These are phyloP conservation scores for Macrophya alboannulata DNA, from an alignment of 2,888 invertebrate genomes.

Conservation along the genomic window DNA sequence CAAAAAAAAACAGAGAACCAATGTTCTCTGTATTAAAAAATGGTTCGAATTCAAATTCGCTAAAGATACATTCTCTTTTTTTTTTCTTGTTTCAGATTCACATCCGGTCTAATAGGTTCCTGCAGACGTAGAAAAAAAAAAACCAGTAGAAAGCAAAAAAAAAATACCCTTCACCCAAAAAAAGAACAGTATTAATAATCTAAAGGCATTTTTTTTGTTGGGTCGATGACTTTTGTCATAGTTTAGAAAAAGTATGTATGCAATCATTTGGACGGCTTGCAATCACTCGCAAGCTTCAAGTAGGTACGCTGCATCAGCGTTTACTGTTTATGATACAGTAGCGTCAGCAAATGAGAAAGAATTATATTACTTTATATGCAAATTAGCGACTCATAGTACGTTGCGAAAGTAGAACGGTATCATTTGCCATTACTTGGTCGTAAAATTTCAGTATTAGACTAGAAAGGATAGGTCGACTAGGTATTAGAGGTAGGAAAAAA, in stretches of 20 bases:
- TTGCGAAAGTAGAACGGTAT: neutral
- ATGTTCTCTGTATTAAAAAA: neutral
- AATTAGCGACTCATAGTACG: too few relatives aligned
- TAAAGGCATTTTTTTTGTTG: neutral
- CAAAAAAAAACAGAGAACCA: neutral
- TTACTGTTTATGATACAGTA: neutral
- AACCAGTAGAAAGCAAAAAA: neutral
- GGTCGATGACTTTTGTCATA: neutral
- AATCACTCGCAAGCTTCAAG: neutral
- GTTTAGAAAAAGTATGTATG: neutral
- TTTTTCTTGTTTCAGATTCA: constrained; percentile 76
- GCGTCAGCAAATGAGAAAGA: neutral
- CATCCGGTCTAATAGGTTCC: constrained; percentile 63
- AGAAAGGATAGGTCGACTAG: neutral
- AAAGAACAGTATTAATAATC: neutral
- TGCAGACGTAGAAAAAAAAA: neutral
- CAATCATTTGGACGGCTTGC: neutral
- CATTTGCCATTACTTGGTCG: neutral
- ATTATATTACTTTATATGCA: neutral
- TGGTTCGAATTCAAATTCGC: neutral
- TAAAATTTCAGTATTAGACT: neutral
- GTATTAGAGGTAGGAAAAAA: too few relatives aligned
- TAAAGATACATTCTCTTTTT: constrained; percentile 22
- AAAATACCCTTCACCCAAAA: neutral
- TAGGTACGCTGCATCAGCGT: constrained; percentile 6